Evolutionary conservation across 92 coral and sea anemone species (phyloP), one percentile per base, ranked within the genome.

Genomic region (Epizoanthus ramosus): DNA sequence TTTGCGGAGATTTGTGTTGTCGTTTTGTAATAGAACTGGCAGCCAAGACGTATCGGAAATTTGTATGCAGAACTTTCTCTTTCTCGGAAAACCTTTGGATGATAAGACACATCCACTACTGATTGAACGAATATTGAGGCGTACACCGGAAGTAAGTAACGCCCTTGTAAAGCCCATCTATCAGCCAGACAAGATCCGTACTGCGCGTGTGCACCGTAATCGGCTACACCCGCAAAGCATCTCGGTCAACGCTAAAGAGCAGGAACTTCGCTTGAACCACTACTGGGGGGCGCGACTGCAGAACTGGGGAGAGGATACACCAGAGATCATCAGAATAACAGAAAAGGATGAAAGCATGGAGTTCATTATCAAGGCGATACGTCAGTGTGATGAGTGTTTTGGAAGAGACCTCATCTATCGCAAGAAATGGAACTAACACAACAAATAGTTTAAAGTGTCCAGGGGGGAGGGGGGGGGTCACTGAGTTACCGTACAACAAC

Each of bases 201-300:
- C 28, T 18, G 85, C 82, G 4, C 70, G 79, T 18, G 90, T 87
- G 9, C 90, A 87, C 57, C 90, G 64, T 66, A 87, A 80, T 43
- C 22, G 22, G 10, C n/a, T 87, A 28, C 2, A 37, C 43, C 43
- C 43, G 43, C 43, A 37, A 58, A 23, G 13, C 23, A 12, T 8
- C 92, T 92, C 7, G 16, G 10, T 2, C 69, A 77, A 22, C 25
- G 83, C 66, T 41, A 37, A 37, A 3, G 17, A 58, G 1, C 14
- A 24, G 16, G 33, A 19, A 58, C 65, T 92, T 21, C 86, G 95
- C 37, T n/a, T 92, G 56, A 89, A 92, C 75, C 95, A 92, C 79
- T 92, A 92, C 85, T 92, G 95, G 95, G 95, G 95, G 24, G 93
- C 93, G 5, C 79, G 95, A 23, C 86, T 92, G 18, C 95, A 92